Percentiles rank a stretch among this genome's conserved stretches.
Conservation (phyloP, 2,888 invertebrate genomes). For the Pycnomerus fuliginosus region DNA sequence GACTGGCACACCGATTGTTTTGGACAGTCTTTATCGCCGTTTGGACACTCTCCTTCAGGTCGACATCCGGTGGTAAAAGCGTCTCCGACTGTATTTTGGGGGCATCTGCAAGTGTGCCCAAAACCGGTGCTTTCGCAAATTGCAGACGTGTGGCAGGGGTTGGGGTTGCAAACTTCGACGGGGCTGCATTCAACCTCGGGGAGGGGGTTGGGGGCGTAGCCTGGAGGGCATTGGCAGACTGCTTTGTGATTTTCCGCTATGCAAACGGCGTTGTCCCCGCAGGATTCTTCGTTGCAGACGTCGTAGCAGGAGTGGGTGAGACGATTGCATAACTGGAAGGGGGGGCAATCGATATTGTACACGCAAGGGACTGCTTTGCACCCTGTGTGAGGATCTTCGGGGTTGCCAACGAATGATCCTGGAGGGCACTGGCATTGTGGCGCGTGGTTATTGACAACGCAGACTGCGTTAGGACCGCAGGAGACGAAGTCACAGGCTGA, state of each 20-base stretch:
- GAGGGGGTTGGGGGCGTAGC: constrained; percentile 76
- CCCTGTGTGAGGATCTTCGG: constrained; percentile 72
- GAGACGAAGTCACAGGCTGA: constrained; percentile 74
- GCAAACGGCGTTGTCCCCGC: constrained; percentile 86
- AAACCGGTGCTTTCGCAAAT: constrained; percentile 67
- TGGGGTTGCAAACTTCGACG: constrained; percentile 71
- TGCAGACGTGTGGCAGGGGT: constrained; percentile 80
- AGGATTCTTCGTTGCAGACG: constrained; percentile 78
- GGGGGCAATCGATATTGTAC: constrained; percentile 81
- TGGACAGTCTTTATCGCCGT: constrained; percentile 75
- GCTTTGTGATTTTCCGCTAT: constrained; percentile 81
- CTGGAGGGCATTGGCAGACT: constrained; percentile 83
- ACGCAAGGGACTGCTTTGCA: constrained; percentile 82
- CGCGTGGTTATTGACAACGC: constrained; percentile 85
- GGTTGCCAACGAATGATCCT: constrained; percentile 84
- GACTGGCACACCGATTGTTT: constrained; percentile 69
- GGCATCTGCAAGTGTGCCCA: constrained; percentile 78
- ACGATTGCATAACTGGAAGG: constrained; percentile 78
- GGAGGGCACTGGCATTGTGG: constrained; percentile 88
- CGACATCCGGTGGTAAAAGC: constrained; percentile 73
- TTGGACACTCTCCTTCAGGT: constrained; percentile 73
- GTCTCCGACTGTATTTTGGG: constrained; percentile 74
- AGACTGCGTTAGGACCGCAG: constrained; percentile 86
- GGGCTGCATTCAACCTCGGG: constrained; percentile 80
- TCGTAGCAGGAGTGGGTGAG: constrained; percentile 79